phyloP scores from a whole-genome alignment of 2,113 vertebrate species.

The Papio anubis region DNA sequence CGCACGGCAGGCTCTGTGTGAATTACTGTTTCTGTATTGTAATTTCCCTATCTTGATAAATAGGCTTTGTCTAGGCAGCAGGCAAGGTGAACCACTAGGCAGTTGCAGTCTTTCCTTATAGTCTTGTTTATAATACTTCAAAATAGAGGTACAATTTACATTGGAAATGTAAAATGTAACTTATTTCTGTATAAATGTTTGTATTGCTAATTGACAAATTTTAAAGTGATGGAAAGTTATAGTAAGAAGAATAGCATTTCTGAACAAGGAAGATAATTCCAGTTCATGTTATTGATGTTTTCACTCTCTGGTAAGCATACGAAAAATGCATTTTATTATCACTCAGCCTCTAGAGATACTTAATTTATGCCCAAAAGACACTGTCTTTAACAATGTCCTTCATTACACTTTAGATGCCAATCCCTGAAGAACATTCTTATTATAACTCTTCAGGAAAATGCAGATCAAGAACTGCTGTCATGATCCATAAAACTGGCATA shows the following conservation, averaged over 20 bases:
- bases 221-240: not conserved
- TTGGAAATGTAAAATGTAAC: not conserved
- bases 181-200: not conserved
- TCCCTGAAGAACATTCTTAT: not conserved
- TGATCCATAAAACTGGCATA: not conserved
- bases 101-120: not conserved
- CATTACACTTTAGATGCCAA: not conserved
- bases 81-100: too few species aligned
- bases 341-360: not conserved
- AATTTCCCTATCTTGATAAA: too few species aligned
- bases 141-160: not conserved
- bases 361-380: not conserved
- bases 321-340: not conserved
- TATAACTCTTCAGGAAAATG: conserved; percentile 5
- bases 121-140: not conserved
- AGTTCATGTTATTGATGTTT: not conserved
- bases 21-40: too few species aligned
- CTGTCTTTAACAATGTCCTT: not conserved
- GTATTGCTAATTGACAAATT: not conserved
- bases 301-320: not conserved
- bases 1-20: too few species aligned
- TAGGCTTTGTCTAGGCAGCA: too few species aligned
- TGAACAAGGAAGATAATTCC: not conserved
- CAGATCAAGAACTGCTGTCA: not conserved
- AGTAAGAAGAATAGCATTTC: not conserved